A percentile compares a stretch with the other conserved stretches of the same genome.
Evolutionary conservation across 1,140 invertebrate species (phyloP).

Genomic region (Drosophila subpulchrella): DNA sequence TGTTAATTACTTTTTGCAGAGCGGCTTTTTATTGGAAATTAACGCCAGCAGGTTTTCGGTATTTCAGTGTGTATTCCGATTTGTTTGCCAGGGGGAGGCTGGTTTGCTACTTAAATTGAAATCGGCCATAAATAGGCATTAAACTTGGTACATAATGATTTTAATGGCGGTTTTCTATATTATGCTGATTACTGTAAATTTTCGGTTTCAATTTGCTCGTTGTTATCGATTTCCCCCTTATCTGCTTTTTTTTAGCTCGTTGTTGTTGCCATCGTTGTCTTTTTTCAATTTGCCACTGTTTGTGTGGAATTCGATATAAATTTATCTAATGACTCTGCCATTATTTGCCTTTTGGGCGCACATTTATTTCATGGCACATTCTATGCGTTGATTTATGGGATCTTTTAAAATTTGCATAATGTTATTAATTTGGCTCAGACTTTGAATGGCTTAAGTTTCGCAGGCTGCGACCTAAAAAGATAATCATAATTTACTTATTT

Average conservation of each 20-base stretch:
- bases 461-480: neutral
- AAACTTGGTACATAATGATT: slow-evolving; percentile 45
- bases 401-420: slow-evolving; percentile 48
- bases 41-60: slow-evolving; percentile 59
- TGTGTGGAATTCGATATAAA: slow-evolving; percentile 45
- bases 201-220: slow-evolving; percentile 48
- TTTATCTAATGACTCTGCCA: slow-evolving; percentile 57
- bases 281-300: slow-evolving; percentile 48
- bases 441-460: slow-evolving; percentile 25
- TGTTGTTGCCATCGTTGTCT: slow-evolving; percentile 13
- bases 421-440: slow-evolving; percentile 42
- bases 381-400: slow-evolving; percentile 44
- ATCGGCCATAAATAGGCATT: slow-evolving; percentile 66
- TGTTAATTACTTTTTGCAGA: slow-evolving; percentile 72
- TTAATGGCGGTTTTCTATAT: slow-evolving; percentile 45
- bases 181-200: slow-evolving; percentile 44
- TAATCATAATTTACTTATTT: slow-evolving; percentile 1
- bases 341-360: slow-evolving; percentile 47
- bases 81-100: slow-evolving; percentile 18
- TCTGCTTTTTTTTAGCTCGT: slow-evolving; percentile 5
- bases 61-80: slow-evolving; percentile 27
- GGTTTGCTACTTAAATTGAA: slow-evolving; percentile 59
- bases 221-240: slow-evolving; percentile 44
- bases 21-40: slow-evolving; percentile 72
- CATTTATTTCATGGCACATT: slow-evolving; percentile 31